Base-by-base conservation (phyloP, 2,888 invertebrate species). In the Orgyia antiqua region DNA sequence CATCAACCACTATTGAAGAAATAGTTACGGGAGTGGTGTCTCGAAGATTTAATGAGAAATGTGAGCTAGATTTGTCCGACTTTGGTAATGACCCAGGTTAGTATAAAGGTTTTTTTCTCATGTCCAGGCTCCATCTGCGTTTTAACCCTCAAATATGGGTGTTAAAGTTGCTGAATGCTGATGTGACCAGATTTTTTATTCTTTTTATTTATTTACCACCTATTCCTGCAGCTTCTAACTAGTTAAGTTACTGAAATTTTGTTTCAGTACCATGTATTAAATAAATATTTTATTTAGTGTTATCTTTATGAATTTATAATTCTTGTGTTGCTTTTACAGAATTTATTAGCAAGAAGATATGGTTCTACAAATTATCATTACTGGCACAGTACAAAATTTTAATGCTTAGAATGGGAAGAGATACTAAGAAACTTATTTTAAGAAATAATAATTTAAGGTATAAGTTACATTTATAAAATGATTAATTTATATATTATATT, bases 361-460 rank as follows among this genome's bases (percentile, higher is more conserved):
- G 45, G 41, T 80, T 86, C 44, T 80, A 82, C 39, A 79, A 77
- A 49, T 24, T 83, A 4, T 38, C 52, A 20, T 51, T 84, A 6
- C 36, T 86, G 3, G 45, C 73, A 4, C 42, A 69, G 40, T 84
- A 68, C 38, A 83, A 80, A 60, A 67, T 74, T 39, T 43, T 86
- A 3, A 84, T 86, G 86, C 47, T 83, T 2, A 65, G 79, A 39
- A 72, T 84, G 59, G 83, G 83, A 10, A 64, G 69, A 39, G 77
- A 79, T 20, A 75, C 80, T 21, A 78, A 63, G 42, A 46, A 62
- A 24, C 47, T 86, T 24, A 79, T 84, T 45, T 55, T 86, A 30
- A 79, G 79, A 42, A 56, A 73, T 19, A 86, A 86, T 36, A 61
- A 76, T 31, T 51, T 84, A 36, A 72, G 61, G 84, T 82, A 43